Conservation (phyloP, 1,140 invertebrate genomes). For the Campodea augens region DNA sequence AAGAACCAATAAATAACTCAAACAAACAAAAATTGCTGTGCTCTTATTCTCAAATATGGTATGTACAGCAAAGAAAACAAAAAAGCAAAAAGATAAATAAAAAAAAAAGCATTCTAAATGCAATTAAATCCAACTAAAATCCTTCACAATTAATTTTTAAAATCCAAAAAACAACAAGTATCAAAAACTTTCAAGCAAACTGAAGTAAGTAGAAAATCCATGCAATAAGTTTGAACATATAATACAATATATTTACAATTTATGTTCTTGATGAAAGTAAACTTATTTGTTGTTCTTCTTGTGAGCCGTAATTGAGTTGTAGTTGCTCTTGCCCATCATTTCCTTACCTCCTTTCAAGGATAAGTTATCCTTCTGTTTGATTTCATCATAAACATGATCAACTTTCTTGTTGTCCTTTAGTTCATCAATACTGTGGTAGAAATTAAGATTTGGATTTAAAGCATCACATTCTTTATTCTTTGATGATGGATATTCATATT, state of each 20-base stretch:
- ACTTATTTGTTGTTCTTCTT: background rate
- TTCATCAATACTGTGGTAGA: constrained; percentile 62
- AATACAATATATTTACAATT: too few relatives aligned
- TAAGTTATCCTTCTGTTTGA: constrained; percentile 60
- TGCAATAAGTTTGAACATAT: too few relatives aligned
- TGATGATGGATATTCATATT: constrained; percentile 34
- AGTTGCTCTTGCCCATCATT: background rate
- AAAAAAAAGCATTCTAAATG: constrained; percentile 12
- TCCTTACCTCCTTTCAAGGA: too few relatives aligned
- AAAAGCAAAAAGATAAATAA: constrained; percentile 7
- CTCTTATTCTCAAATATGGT: constrained; percentile 1
- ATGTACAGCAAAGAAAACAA: constrained; percentile 7
- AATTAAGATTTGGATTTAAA: constrained; percentile 54
- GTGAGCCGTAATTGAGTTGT: too few relatives aligned
- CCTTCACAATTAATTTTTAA: constrained; percentile 10
- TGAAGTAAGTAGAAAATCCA: background rate
- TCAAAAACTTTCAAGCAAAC: constrained; percentile 1
- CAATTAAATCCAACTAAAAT: constrained; percentile 12
- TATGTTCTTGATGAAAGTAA: background rate
- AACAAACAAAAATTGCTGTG: constrained; percentile 6
- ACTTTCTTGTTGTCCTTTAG: constrained; percentile 36
- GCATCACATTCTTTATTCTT: constrained; percentile 68
- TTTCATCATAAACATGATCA: constrained; percentile 81
- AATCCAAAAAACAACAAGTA: too few relatives aligned
- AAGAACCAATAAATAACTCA: too few relatives aligned